Conservation (phyloP, 2,797 vertebrate species). For the Microctenopoma lineatum region DNA sequence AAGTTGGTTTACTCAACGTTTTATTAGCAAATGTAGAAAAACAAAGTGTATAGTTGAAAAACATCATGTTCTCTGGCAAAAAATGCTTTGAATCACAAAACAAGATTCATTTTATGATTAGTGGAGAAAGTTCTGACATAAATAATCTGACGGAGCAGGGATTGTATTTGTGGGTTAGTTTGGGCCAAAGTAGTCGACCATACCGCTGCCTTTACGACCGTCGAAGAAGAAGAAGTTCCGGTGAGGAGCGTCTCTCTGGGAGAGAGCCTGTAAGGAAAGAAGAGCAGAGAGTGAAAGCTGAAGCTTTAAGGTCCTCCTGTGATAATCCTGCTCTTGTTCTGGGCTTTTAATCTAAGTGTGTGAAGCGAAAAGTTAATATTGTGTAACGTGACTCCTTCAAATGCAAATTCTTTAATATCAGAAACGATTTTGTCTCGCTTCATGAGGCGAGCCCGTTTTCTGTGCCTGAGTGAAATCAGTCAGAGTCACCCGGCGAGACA, state of each 20-base stretch:
- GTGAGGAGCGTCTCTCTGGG: slow-evolving; percentile 92
- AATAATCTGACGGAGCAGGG: slow-evolving; percentile 21
- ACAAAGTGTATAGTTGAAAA: slow-evolving; percentile 37
- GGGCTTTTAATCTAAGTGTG: not conserved
- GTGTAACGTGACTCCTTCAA: not conserved
- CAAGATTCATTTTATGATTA: not conserved
- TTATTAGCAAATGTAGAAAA: slow-evolving; percentile 80
- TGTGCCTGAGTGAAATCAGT: slow-evolving; percentile 27
- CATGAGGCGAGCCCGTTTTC: not conserved
- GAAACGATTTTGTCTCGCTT: too few relatives aligned
- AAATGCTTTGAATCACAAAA: not conserved
- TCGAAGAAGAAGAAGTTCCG: slow-evolving; percentile 98
- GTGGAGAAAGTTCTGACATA: slow-evolving; percentile 19
- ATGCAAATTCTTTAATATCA: not conserved
- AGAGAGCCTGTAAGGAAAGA: slow-evolving; percentile 85
- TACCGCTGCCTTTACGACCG: slow-evolving; percentile 88
- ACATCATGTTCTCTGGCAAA: not conserved
- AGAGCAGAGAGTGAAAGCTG: not conserved
- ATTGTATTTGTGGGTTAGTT: slow-evolving; percentile 57
- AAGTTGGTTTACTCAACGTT: slow-evolving; percentile 47
- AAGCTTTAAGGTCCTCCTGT: not conserved
- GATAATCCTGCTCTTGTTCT: not conserved
- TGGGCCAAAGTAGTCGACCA: slow-evolving; percentile 89
- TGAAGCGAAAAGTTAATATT: not conserved
- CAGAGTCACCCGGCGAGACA: slow-evolving; percentile 25